A percentile compares a stretch with the other conserved stretches of the same genome.
These are phyloP conservation scores for Peromyscus maniculatus DNA, from an alignment of 2,113 vertebrate genomes.

Conservation along the genomic window DNA sequence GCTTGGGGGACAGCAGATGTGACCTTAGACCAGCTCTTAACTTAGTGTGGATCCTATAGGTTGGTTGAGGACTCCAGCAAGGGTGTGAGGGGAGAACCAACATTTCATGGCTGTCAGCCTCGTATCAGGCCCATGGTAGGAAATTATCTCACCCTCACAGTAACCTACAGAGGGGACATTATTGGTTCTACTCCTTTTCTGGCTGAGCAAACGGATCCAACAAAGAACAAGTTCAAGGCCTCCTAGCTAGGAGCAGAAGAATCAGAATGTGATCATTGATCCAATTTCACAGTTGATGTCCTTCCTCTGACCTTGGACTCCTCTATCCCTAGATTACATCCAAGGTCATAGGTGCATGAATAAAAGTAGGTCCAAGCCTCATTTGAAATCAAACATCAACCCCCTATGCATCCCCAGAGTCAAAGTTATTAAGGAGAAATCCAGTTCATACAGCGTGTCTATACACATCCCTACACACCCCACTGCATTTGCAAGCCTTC, in stretches of 20 bases:
- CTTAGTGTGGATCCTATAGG: not conserved
- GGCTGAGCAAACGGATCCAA: not conserved
- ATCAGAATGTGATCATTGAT: not conserved
- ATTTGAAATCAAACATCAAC: not conserved
- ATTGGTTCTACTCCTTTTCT: not conserved
- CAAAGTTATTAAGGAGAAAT: not conserved
- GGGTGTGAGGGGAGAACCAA: too few species aligned
- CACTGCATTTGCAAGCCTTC: not conserved
- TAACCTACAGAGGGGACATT: not conserved
- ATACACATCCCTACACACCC: not conserved
- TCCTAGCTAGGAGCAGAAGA: not conserved
- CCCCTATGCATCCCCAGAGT: not conserved
- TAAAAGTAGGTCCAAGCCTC: not conserved
- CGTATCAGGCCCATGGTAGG: not conserved
- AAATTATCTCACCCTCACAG: not conserved
- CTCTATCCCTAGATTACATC: not conserved
- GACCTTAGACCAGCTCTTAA: not conserved
- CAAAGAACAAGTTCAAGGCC: not conserved
- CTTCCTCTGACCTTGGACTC: not conserved
- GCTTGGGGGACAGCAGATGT: not conserved
- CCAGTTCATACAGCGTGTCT: accelerated
- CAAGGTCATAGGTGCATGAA: not conserved
- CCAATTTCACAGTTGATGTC: not conserved
- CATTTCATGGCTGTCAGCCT: not conserved
- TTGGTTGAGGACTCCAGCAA: not conserved